Percentiles rank a stretch among this genome's conserved stretches.
These are phyloP conservation scores for Clinocottus analis DNA, from an alignment of 2,113 vertebrate genomes.

Conservation along the genomic window DNA sequence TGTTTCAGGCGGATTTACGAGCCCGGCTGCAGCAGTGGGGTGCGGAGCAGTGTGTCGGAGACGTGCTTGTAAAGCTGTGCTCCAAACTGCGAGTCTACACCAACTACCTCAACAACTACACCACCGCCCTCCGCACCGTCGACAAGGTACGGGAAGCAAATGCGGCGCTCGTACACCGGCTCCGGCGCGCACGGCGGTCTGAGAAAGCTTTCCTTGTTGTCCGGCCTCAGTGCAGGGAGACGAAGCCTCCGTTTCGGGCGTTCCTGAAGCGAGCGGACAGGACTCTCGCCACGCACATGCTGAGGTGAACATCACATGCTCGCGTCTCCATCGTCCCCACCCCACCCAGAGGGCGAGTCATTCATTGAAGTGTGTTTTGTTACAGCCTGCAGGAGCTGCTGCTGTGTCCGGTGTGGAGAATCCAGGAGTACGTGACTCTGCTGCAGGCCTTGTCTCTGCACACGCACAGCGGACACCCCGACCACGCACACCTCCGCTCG, in stretches of 20 bases:
- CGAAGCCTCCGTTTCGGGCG: conserved; percentile 83
- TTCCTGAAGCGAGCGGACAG: conserved; percentile 87
- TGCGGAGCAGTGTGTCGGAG: conserved; percentile 84
- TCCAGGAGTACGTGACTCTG: conserved; percentile 86
- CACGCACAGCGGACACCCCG: conserved; percentile 81
- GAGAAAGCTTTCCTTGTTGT: background rate
- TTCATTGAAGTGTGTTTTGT: too few relatives aligned
- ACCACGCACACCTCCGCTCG: conserved; percentile 78
- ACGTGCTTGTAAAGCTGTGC: conserved; percentile 83
- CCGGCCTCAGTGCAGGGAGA: conserved; percentile 86
- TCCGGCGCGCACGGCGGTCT: too few relatives aligned
- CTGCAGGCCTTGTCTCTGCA: conserved; percentile 84
- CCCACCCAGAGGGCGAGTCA: too few relatives aligned
- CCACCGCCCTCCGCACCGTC: conserved; percentile 82
- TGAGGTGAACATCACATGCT: conserved; percentile 81
- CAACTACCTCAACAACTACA: conserved; percentile 89
- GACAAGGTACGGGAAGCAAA: conserved; percentile 88
- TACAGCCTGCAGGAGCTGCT: conserved; percentile 89
- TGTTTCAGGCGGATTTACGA: conserved; percentile 79
- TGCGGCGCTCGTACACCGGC: too few relatives aligned
- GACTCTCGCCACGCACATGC: conserved; percentile 85
- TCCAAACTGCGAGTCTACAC: conserved; percentile 80
- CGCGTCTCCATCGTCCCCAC: background rate
- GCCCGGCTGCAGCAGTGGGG: conserved; percentile 83
- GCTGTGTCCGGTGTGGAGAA: conserved; percentile 83